Conservation (phyloP, 2,797 vertebrate species). For the Myiotriccus ornatus region DNA sequence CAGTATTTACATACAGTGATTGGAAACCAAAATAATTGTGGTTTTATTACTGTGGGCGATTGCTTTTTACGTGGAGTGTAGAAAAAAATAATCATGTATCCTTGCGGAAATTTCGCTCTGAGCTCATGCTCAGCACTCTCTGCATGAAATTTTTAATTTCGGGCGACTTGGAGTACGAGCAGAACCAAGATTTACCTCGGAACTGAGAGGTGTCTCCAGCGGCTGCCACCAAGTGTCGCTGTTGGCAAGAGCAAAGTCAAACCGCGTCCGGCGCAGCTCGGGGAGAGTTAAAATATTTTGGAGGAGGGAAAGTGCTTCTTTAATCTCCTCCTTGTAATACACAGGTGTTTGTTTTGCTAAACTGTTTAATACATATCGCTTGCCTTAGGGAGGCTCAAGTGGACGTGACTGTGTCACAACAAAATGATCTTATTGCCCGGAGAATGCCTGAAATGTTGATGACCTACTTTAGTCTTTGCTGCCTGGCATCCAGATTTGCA, state of each 20-base stretch:
- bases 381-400: background rate
- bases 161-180: no score
- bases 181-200: background rate
- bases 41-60: background rate
- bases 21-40: background rate
- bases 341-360: background rate
- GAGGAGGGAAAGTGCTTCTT: background rate
- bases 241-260: constrained; percentile 77
- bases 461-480: background rate
- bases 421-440: background rate
- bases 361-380: background rate
- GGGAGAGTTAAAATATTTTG: background rate
- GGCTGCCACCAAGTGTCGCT: constrained; percentile 77
- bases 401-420: accelerated
- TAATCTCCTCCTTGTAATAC: background rate
- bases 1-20: background rate
- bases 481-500: background rate
- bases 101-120: background rate
- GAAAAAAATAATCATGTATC: background rate
- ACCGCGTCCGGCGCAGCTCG: background rate
- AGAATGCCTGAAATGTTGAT: background rate
- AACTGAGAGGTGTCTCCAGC: background rate
- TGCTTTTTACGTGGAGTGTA: background rate
- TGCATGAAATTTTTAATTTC: background rate
- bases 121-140: background rate